Conservation (phyloP, 2,113 vertebrate genomes). For the Plotosus lineatus region DNA sequence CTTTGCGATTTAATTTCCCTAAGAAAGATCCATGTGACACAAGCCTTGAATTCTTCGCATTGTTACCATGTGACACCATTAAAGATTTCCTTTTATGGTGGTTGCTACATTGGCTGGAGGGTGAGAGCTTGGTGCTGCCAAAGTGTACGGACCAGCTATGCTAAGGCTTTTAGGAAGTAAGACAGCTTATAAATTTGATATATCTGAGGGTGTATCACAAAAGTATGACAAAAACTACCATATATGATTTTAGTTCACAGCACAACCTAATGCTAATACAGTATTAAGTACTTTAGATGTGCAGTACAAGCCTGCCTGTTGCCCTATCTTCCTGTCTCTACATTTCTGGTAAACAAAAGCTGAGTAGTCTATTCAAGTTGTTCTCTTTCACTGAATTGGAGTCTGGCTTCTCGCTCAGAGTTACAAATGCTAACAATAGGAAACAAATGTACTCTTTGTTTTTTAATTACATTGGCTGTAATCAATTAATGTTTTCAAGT, state of each 20-base stretch:
- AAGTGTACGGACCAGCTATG: constrained; percentile 54
- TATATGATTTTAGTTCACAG: constrained; percentile 7
- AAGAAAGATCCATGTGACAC: constrained; percentile 75
- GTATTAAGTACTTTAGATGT: neutral
- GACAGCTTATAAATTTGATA: constrained; percentile 19
- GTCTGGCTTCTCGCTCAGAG: neutral
- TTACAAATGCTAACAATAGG: neutral
- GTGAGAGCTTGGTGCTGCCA: constrained; percentile 60
- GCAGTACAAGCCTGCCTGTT: neutral
- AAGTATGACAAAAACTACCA: neutral
- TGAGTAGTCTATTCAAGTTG: neutral
- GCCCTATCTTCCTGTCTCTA: neutral
- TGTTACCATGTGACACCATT: constrained; percentile 80
- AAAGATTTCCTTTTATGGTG: constrained; percentile 83
- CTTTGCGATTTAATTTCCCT: constrained; percentile 73
- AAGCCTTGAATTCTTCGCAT: constrained; percentile 74
- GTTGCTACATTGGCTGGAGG: constrained; percentile 65
- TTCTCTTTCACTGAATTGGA: neutral
- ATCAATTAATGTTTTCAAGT: neutral
- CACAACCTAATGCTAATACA: neutral
- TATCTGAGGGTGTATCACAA: neutral
- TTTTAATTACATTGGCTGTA: neutral
- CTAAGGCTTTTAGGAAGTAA: constrained; percentile 50
- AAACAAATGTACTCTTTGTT: constrained; percentile 23
- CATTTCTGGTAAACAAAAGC: constrained; percentile 12